phyloP scores from a whole-genome alignment of 2,797 vertebrate genomes.

The Numenius phaeopus region DNA sequence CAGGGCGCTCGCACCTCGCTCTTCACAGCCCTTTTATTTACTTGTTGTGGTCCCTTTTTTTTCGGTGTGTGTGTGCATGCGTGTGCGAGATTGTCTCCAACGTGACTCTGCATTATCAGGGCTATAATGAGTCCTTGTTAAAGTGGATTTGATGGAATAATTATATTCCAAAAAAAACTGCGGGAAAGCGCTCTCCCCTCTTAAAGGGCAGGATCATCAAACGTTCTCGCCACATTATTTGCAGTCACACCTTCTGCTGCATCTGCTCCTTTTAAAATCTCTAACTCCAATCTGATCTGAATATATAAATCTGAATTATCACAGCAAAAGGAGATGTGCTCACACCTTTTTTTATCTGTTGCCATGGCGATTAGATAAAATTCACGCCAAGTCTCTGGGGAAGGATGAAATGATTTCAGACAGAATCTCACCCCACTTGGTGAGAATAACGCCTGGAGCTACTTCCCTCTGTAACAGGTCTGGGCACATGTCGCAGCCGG shows the following conservation, averaged over 20 bases:
- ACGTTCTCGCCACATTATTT: conserved; percentile 80
- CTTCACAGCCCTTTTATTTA: neutral
- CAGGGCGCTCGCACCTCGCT: neutral
- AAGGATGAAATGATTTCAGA: conserved; percentile 87
- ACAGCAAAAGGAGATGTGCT: conserved; percentile 84
- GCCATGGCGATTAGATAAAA: conserved; percentile 97
- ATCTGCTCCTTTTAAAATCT: conserved; percentile 83
- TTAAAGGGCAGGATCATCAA: conserved; percentile 83
- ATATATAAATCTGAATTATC: conserved; percentile 89
- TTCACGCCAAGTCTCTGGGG: conserved; percentile 95
- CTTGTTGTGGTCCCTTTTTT: conserved; percentile 2
- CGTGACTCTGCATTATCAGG: conserved; percentile 79
- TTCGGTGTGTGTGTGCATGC: conserved; percentile 27
- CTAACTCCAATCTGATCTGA: conserved; percentile 86
- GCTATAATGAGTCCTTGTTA: conserved; percentile 80
- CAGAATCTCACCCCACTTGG: conserved; percentile 83
- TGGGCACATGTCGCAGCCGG: conserved; percentile 73
- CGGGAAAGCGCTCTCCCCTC: conserved; percentile 74
- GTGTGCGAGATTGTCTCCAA: conserved; percentile 68
- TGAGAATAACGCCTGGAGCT: conserved; percentile 71
- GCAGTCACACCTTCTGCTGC: conserved; percentile 80
- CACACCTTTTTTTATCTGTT: conserved; percentile 90
- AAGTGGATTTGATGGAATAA: conserved; percentile 83
- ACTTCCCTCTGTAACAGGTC: conserved; percentile 76
- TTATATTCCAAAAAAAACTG: conserved; percentile 78